Conservation (phyloP, 2,113 vertebrate species). For the Azemiops feae region DNA sequence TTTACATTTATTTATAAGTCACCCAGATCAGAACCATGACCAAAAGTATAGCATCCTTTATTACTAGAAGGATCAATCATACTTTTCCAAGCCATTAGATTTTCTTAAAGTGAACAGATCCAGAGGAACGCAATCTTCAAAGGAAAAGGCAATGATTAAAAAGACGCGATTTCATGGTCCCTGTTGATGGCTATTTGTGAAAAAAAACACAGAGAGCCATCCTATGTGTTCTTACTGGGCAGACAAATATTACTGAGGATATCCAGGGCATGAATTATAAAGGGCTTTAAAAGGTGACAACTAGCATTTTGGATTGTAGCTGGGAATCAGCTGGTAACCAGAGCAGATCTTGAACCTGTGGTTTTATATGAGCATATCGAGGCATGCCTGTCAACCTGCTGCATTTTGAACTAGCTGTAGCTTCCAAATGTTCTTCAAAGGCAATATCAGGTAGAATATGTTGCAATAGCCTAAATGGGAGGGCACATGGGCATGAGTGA, state of each 20-base stretch:
- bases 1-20: not conserved
- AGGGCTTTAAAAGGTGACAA: not conserved
- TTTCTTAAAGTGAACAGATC: not conserved
- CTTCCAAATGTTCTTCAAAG: not conserved
- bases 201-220: not conserved
- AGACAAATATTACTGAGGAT: not conserved
- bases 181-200: not conserved
- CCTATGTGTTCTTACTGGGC: not conserved
- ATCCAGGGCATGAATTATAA: not conserved
- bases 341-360: not conserved
- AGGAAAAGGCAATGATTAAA: not conserved
- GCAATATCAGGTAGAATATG: not conserved
- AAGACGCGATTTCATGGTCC: not conserved
- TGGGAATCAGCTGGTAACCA: not conserved
- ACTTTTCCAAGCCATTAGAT: not conserved
- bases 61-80: not conserved
- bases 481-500: not conserved
- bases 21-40: not conserved
- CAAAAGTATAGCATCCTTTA: not conserved
- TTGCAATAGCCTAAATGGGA: not conserved
- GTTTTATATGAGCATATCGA: not conserved
- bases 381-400: not conserved
- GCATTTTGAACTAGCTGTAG: not conserved
- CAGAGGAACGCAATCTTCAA: not conserved
- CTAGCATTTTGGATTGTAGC: not conserved